Percentiles rank a stretch among this genome's conserved stretches.
Conservation (phyloP, 2,113 vertebrate genomes). For the Phaethon lepturus region DNA sequence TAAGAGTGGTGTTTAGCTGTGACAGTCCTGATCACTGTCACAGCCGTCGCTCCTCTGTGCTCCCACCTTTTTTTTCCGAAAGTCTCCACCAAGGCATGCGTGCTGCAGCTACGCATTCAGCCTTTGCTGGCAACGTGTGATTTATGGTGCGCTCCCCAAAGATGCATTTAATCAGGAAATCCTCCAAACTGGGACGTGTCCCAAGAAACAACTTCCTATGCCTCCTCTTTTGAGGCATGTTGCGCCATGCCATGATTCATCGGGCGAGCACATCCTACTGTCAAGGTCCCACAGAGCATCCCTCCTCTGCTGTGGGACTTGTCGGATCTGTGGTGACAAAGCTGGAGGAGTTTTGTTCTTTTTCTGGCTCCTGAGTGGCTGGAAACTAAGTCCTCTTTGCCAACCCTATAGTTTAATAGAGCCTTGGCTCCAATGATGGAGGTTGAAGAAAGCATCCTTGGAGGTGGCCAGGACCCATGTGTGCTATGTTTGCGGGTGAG, state of each 20-base stretch:
- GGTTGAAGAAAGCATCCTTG: neutral
- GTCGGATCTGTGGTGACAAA: neutral
- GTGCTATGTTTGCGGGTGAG: neutral
- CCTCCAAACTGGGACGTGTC: neutral
- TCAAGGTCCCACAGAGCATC: neutral
- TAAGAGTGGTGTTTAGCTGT: neutral
- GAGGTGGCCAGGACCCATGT: neutral
- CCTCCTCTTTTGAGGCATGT: neutral
- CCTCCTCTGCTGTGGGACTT: fast-evolving
- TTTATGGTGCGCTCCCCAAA: neutral
- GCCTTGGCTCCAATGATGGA: fast-evolving
- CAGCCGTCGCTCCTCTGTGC: neutral
- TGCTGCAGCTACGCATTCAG: neutral
- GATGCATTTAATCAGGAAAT: neutral
- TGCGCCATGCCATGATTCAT: neutral
- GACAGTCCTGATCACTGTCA: neutral
- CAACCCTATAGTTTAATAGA: neutral
- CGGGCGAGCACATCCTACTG: neutral
- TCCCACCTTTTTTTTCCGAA: neutral
- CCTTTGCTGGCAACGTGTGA: fast-evolving
- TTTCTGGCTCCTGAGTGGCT: neutral
- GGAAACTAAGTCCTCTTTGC: neutral
- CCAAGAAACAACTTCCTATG: neutral
- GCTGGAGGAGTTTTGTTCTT: neutral
- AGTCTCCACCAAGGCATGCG: fast-evolving